These are phyloP conservation scores for Silurus asotus DNA, from an alignment of 2,113 vertebrate species.

Conservation along the genomic window DNA sequence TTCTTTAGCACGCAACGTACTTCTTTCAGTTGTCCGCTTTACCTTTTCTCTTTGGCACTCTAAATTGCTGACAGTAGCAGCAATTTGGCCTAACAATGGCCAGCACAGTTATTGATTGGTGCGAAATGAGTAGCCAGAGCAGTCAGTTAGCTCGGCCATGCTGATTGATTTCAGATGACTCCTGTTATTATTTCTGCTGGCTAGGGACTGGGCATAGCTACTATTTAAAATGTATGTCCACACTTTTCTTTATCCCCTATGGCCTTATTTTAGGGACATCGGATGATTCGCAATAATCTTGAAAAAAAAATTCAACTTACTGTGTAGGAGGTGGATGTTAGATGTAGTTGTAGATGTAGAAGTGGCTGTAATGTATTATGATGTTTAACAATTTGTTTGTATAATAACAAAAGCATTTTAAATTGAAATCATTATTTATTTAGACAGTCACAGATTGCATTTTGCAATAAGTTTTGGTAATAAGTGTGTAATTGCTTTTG, in stretches of 20 bases:
- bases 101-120: slow-evolving; percentile 44
- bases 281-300: not conserved
- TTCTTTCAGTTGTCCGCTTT: slow-evolving; percentile 12
- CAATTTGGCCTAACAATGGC: slow-evolving; percentile 56
- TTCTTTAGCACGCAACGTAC: not conserved
- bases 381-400: not conserved
- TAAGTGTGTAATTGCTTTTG: not conserved
- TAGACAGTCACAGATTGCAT: not conserved
- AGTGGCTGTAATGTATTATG: not conserved
- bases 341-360: not conserved
- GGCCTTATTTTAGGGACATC: not conserved
- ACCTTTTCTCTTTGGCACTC: slow-evolving; percentile 51
- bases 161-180: slow-evolving; percentile 61
- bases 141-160: slow-evolving; percentile 48
- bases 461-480: not conserved
- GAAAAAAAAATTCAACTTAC: not conserved
- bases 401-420: not conserved
- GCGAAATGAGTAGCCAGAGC: slow-evolving; percentile 41
- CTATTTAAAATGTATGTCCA: slow-evolving; percentile 53
- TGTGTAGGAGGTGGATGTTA: not conserved
- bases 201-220: slow-evolving; percentile 19
- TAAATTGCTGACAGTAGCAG: slow-evolving; percentile 67
- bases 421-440: not conserved
- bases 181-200: slow-evolving; percentile 56
- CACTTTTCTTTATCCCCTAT: slow-evolving; percentile 35